Evolutionary conservation across 2,888 invertebrate species (phyloP), one percentile per base, ranked within the genome.

Genomic region (Candidula unifasciata): DNA sequence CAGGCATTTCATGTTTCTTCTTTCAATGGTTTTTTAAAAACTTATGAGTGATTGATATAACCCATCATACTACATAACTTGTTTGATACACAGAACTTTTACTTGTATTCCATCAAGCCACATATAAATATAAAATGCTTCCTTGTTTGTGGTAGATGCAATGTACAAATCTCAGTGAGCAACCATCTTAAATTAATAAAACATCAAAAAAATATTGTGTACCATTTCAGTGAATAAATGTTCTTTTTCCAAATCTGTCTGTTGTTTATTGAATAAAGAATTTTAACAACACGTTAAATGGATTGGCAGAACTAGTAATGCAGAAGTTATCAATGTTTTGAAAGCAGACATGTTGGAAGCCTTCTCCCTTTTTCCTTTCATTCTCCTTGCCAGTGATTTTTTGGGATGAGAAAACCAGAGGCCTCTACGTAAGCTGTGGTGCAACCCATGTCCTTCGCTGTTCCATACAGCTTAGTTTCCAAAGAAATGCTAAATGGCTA

Each of bases 161-260:
- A 57, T 76, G 57, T 57, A 76, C 57, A 21, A 57, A 60, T 76
- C 33, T 57, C 64, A 57, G 37, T 37, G n/a, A 78, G 64, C 78
- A 37, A 78, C 64, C 78, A 66, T 66, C 35, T 37, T 37, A 33
- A 78, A 64, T 24, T 33, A 78, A 78, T 78, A 54, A 78, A 78
- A 78, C 78, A 77, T 77, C 77, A 21, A 16, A 78, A 78, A 35
- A 78, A 78, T 78, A 78, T 37, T 64, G 33, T 64, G 64, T 60
- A 57, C 27, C 64, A 78, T 78, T 35, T 35, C 18, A 64, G 44
- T n/a, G 52, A 44, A 44, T 44, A 44, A 44, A 44, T 44, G 44
- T 44, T 44, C 44, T 44, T 44, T 44, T 60, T 21, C 21, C 0
- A 60, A 21, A 60, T 60, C 60, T 60, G 60, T 60, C n/a, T 60